Evolutionary conservation across 2,888 invertebrate genomes (phyloP), one percentile per base, ranked within the genome.

Genomic region (Chironomus riparius): DNA sequence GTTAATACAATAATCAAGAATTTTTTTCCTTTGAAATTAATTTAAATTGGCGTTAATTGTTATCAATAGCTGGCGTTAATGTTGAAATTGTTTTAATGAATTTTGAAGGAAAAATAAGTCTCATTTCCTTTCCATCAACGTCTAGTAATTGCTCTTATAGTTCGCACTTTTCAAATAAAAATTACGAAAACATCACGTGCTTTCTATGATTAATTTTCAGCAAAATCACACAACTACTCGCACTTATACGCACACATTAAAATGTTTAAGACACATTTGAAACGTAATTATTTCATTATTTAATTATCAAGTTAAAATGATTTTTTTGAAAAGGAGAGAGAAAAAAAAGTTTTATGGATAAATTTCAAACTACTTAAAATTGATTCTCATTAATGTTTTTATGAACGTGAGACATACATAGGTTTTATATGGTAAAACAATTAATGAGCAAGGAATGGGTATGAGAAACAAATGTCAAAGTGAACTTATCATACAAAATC

Each of bases 261-360:
- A 38, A 38, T 38, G 38, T 10, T 38, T 38, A 38, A 38, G 38
- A 38, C 38, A 38, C 10, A 38, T 56, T 56, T 56, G 56, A 56
- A 18, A 50, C 68, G 15, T 28, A 74, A 74, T 74, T 74, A 68
- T 68, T 74, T 74, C 47, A 74, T 74, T 74, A 65, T 47, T 74
- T 74, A 68, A 68, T 68, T 68, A 74, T 47, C 18, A 65, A 24
- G 24, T 7, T 38, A 38, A 10, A 38, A 38, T 38, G 38, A 38
- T 38, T 38, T 38, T n/a, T 10, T 10, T 38, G 15, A 56, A 56
- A 56, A 56, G 18, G 6, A n/a, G 15, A 50, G 15, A 50, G 4
- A 56, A 56, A 12, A 12, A 15, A 13, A 56, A 18, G 4, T 56
- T 56, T 56, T 15, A 56, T 56, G 56, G 56, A 56, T 56, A 15